These are phyloP conservation scores for Felis chaus DNA, from an alignment of 2,113 vertebrate species.

Conservation along the genomic window DNA sequence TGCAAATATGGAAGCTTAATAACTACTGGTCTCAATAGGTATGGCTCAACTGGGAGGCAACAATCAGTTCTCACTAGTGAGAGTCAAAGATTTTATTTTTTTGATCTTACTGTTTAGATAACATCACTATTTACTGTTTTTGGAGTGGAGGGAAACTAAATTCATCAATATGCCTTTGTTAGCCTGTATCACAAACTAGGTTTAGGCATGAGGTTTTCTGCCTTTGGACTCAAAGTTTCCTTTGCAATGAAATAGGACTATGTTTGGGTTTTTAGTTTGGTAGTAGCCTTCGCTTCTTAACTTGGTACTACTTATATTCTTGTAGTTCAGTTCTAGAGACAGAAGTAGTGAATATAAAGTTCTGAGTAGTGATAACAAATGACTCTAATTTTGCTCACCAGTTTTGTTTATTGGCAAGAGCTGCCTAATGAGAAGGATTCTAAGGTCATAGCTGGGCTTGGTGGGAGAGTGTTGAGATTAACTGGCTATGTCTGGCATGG, in stretches of 20 bases:
- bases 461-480: neutral
- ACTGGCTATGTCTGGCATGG: neutral
- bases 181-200: neutral
- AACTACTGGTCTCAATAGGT: neutral
- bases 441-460: neutral
- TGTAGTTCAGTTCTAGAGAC: neutral
- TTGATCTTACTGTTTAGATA: neutral
- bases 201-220: neutral
- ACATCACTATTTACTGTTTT: neutral
- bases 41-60: neutral
- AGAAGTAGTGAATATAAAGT: neutral
- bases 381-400: neutral
- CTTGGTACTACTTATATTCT: neutral
- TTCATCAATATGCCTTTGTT: neutral
- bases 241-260: neutral
- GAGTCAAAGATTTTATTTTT: neutral
- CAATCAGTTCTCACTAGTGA: neutral
- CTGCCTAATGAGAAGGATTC: neutral
- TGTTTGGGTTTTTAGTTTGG: neutral
- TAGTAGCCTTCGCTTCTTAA: neutral
- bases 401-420: neutral
- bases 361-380: neutral
- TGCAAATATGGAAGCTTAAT: neutral
- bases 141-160: neutral
- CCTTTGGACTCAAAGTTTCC: neutral